A percentile compares a stretch with the other conserved stretches of the same genome.
phyloP scores from a whole-genome alignment of 2,113 vertebrate genomes.

The Callipepla californica region DNA sequence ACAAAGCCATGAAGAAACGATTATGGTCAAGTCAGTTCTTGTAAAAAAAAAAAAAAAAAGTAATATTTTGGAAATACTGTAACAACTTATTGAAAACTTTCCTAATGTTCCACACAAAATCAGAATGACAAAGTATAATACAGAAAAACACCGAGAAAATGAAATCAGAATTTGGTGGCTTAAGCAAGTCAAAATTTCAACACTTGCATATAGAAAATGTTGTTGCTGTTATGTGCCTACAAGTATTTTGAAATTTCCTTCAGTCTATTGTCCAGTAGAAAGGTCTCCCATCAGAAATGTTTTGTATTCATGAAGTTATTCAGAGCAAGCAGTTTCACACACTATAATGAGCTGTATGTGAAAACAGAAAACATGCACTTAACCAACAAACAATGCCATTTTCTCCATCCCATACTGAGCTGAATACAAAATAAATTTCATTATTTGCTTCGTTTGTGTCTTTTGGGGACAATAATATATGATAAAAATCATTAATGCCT shows the following conservation, averaged over 20 bases:
- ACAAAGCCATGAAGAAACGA: not conserved
- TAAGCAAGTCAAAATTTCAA: not conserved
- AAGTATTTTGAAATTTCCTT: not conserved
- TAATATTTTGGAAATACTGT: not conserved
- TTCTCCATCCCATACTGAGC: constrained; percentile 13
- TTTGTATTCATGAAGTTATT: constrained; percentile 4
- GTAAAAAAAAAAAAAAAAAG: not conserved
- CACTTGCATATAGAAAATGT: not conserved
- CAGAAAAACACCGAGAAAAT: not conserved
- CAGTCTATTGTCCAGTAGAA: not conserved
- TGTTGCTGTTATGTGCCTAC: not conserved
- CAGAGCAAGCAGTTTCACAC: constrained; percentile 21
- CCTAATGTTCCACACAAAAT: not conserved
- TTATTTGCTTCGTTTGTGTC: constrained; percentile 22
- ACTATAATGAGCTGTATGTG: constrained; percentile 7
- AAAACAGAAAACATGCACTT: constrained; percentile 22
- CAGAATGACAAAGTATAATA: not conserved
- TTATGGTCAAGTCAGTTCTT: not conserved
- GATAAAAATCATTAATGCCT: constrained; percentile 8
- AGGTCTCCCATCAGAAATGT: not conserved
- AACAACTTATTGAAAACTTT: not conserved
- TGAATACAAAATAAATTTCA: constrained; percentile 43
- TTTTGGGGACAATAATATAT: constrained; percentile 27
- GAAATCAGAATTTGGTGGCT: not conserved
- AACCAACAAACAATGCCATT: constrained; percentile 5